Percentiles rank a stretch among this genome's conserved stretches.
These are phyloP conservation scores for Sminthurinus signatus DNA, from an alignment of 1,140 invertebrate genomes.

Conservation along the genomic window DNA sequence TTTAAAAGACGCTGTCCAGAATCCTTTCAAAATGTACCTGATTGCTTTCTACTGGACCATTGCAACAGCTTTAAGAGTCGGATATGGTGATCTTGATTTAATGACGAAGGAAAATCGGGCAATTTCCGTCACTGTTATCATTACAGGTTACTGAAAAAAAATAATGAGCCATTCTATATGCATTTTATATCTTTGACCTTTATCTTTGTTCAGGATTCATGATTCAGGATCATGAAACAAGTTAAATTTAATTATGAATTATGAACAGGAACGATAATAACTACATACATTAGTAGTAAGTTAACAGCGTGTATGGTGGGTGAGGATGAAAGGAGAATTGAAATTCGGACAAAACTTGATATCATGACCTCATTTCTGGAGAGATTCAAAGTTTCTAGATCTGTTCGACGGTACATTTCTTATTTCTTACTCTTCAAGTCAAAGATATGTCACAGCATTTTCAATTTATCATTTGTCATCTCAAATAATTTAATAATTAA, in stretches of 20 bases:
- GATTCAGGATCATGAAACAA: neutral
- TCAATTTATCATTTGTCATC: neutral
- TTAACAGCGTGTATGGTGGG: slow-evolving; percentile 33
- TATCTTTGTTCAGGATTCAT: neutral
- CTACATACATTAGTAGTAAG: slow-evolving; percentile 22
- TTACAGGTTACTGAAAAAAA: slow-evolving; percentile 21
- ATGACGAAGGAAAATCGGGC: slow-evolving; percentile 6
- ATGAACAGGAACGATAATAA: slow-evolving; percentile 19
- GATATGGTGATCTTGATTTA: slow-evolving; percentile 31
- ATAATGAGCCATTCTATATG: too few relatives aligned
- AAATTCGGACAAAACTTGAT: slow-evolving; percentile 27
- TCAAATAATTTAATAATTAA: neutral
- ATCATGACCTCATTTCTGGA: slow-evolving; percentile 26
- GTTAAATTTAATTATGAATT: neutral
- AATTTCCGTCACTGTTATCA: slow-evolving; percentile 20
- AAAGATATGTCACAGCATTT: neutral
- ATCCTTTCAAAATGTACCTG: slow-evolving; percentile 14
- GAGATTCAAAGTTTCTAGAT: slow-evolving; percentile 14
- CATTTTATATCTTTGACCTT: neutral
- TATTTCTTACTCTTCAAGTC: neutral
- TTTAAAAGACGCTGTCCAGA: too few relatives aligned
- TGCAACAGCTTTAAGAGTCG: slow-evolving; percentile 18
- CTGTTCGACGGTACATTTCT: slow-evolving; percentile 10
- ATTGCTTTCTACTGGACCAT: slow-evolving; percentile 30
- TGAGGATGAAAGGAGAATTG: slow-evolving; percentile 32